Conservation (phyloP, 1,140 invertebrate genomes). For the Musca domestica region DNA sequence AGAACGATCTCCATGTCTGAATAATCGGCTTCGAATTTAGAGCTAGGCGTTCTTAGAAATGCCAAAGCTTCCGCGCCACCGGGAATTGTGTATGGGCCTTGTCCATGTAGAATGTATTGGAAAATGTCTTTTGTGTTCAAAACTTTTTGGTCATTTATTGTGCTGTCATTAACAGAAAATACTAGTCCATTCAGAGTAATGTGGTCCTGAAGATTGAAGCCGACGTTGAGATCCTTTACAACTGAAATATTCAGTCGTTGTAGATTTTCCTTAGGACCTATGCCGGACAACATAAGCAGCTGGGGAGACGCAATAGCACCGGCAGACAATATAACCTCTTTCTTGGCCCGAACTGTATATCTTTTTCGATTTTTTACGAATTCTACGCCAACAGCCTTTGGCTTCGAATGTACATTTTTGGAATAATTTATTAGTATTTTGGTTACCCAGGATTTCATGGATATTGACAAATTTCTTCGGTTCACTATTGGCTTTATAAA, state of each 20-base stretch:
- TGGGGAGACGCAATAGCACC: constrained; percentile 79
- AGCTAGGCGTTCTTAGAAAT: constrained; percentile 63
- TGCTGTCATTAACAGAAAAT: constrained; percentile 66
- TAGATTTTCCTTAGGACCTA: constrained; percentile 74
- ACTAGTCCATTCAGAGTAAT: constrained; percentile 68
- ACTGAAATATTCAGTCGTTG: constrained; percentile 57
- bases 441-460: constrained; percentile 73
- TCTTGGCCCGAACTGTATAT: constrained; percentile 63
- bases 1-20: constrained; percentile 80
- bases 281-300: constrained; percentile 75
- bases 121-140: constrained; percentile 58
- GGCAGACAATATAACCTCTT: constrained; percentile 73
- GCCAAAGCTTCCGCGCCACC: constrained; percentile 71
- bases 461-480: constrained; percentile 72
- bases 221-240: constrained; percentile 70
- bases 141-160: constrained; percentile 54
- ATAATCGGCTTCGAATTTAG: constrained; percentile 43
- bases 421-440: constrained; percentile 65
- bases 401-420: constrained; percentile 44
- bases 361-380: constrained; percentile 60
- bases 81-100: constrained; percentile 68
- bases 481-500: constrained; percentile 75
- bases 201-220: constrained; percentile 79
- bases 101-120: constrained; percentile 59
- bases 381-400: constrained; percentile 55